A percentile compares a stretch with the other conserved stretches of the same genome.
Evolutionary conservation across 2,797 vertebrate species (phyloP).

Genomic region (Pogonophryne albipinna): DNA sequence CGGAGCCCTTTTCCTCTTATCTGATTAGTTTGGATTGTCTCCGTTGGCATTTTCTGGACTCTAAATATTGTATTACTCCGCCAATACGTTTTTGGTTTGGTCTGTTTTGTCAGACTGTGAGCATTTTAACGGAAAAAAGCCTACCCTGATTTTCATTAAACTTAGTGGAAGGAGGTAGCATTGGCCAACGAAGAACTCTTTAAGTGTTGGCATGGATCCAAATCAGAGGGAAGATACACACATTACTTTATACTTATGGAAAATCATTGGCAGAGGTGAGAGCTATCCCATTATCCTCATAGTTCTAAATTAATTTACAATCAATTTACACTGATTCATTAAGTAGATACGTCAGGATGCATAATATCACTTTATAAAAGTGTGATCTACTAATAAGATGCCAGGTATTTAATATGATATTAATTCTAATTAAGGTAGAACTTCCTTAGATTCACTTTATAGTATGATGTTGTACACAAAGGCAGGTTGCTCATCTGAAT

Average conservation of each 20-base stretch:
- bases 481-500: slow-evolving; percentile 1
- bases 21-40: neutral
- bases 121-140: too few species aligned
- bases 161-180: too few species aligned
- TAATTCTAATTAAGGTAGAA: neutral
- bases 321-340: neutral
- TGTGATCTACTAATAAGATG: neutral
- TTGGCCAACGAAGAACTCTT: too few species aligned
- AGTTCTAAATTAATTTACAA: neutral
- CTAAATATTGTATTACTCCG: neutral
- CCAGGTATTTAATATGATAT: neutral
- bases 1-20: slow-evolving; percentile 1
- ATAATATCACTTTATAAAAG: neutral
- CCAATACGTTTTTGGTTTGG: too few species aligned
- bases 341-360: neutral
- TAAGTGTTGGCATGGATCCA: too few species aligned
- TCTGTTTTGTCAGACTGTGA: too few species aligned
- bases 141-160: too few species aligned
- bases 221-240: too few species aligned
- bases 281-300: too few species aligned
- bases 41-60: neutral
- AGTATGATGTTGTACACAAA: neutral
- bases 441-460: neutral
- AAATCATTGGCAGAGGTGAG: too few species aligned
- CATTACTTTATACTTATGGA: too few species aligned